phyloP scores from a whole-genome alignment of 2,797 vertebrate genomes.

The Macroramphosus scolopax region DNA sequence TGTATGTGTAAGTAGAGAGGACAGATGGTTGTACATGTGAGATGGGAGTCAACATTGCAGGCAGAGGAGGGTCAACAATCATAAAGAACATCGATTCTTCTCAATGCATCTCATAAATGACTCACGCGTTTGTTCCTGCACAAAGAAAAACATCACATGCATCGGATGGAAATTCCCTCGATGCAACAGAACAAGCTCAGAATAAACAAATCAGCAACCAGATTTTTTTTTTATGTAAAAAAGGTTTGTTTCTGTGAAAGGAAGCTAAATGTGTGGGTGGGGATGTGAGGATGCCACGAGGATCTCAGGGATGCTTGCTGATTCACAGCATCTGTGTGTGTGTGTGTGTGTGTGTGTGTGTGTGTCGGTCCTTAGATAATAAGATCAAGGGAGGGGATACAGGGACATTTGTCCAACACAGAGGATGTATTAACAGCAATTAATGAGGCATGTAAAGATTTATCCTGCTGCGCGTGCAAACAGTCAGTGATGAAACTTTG shows the following conservation, averaged over 20 bases:
- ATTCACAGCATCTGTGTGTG: conserved; percentile 21
- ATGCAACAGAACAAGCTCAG: too few species aligned
- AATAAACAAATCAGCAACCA: too few species aligned
- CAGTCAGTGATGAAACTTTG: too few species aligned
- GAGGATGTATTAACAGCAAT: conserved; percentile 6
- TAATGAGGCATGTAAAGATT: not conserved
- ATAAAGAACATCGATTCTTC: too few species aligned
- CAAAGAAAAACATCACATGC: too few species aligned
- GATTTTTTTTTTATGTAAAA: too few species aligned
- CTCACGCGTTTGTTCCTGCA: too few species aligned
- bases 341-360: too few species aligned
- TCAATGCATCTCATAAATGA: too few species aligned
- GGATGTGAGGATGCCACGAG: conserved; percentile 7
- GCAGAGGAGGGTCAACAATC: too few species aligned
- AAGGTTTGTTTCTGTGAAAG: conserved; percentile 7
- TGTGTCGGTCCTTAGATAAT: conserved; percentile 13
- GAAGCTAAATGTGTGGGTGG: conserved; percentile 26
- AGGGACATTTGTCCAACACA: conserved; percentile 10
- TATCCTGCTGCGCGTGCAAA: conserved; percentile 2
- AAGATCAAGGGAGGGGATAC: not conserved
- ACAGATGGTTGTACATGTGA: not conserved
- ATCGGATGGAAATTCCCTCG: too few species aligned
- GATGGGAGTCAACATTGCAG: too few species aligned
- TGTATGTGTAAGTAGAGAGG: conserved; percentile 13
- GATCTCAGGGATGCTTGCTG: conserved; percentile 22